phyloP scores from a whole-genome alignment of 1,140 invertebrate genomes.

The Meteorus sp. region DNA sequence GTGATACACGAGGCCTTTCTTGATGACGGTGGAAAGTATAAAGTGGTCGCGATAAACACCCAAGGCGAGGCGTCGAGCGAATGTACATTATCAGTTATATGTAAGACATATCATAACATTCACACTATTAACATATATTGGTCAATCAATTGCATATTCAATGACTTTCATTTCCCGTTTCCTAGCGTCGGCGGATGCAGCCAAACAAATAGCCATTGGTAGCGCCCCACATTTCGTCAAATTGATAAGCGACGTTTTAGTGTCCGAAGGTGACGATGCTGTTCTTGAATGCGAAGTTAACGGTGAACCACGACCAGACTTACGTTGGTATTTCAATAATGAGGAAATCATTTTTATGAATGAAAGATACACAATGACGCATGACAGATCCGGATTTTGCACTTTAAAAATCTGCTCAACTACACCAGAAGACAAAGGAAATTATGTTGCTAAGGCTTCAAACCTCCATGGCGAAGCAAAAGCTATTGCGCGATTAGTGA shows the following conservation, averaged over 20 bases:
- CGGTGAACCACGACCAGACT: conserved; percentile 71
- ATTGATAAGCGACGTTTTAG: conserved; percentile 68
- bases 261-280: conserved; percentile 70
- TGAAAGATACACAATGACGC: conserved; percentile 55
- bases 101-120: conserved; percentile 43
- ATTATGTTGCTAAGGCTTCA: conserved; percentile 75
- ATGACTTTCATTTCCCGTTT: too few relatives aligned
- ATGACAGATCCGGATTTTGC: conserved; percentile 61
- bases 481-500: conserved; percentile 77
- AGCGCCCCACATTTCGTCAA: conserved; percentile 70
- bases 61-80: conserved; percentile 77
- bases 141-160: neutral
- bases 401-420: conserved; percentile 64
- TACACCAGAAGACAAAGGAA: conserved; percentile 68
- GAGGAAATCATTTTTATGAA: conserved; percentile 59
- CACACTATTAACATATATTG: conserved; percentile 8
- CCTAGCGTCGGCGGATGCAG: conserved; percentile 17
- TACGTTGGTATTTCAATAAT: conserved; percentile 77
- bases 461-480: conserved; percentile 77
- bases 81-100: conserved; percentile 66
- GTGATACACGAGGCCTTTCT: conserved; percentile 74
- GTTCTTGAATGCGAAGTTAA: conserved; percentile 71
- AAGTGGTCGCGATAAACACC: conserved; percentile 79
- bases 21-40: conserved; percentile 79
- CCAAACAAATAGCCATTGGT: conserved; percentile 7